Evolutionary conservation across 2,797 vertebrate species (phyloP), one percentile per base, ranked within the genome.

Genomic region (Apogon talboti): DNA sequence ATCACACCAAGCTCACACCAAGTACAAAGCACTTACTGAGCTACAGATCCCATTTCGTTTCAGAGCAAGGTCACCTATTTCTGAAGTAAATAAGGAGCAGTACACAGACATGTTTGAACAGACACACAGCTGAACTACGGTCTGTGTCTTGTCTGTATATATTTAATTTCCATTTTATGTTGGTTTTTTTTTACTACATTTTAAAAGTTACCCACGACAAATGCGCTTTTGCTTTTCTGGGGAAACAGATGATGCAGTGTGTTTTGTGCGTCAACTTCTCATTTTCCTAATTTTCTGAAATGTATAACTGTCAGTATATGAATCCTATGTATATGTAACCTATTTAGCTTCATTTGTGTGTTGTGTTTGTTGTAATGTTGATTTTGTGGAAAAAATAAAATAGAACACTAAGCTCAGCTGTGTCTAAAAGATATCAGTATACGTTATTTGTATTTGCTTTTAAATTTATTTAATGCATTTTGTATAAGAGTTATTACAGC

Each of bases 21-120:
- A 53, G 74, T 10, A 35, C 33, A 10, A 66, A 44, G 42, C 3
- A 11, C 69, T 60, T 13, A 16, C 47, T 40, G 48, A 71, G 72
- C 48, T 80, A 78, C 73, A 81, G 76, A 81, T 89, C 73, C 44
- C 16, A 66, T 89, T 86, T 82, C 71, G 8, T 46, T 37, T 52
- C 18, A 50, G 49, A 13, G 47, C 48, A 66, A 43, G 33, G 46
- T 67, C 33, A 57, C n/a, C 52, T 44, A 42, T 57, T 28, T 63
- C 30, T 48, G 14, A n/a, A 33, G 12, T 35, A 46, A 21, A 59
- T 53, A 2, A 56, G 43, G 40, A 62, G 49, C 46, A 45, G 57
- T 43, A 56, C 18, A 68, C n/a, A 43, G 11, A 45, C 12, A 43
- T 13, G 4, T 35, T 35, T 1, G 6, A 35, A 35, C 33, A 35